Conservation (phyloP, 2,113 vertebrate species). For the Erythrocebus patas region DNA sequence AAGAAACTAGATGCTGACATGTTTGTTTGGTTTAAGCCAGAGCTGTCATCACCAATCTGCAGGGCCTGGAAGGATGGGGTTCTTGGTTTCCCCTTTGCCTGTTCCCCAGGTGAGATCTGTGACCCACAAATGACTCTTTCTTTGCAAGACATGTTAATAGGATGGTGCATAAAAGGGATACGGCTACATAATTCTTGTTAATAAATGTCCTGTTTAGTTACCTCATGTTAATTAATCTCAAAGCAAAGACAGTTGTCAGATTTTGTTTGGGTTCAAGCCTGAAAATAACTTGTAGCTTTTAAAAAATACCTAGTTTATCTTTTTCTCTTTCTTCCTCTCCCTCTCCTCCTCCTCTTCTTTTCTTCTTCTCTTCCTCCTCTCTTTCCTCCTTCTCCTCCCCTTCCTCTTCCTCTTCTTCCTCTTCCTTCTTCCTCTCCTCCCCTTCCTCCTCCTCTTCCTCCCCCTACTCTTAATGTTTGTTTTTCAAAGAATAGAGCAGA, state of each 20-base stretch:
- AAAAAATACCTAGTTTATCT: not conserved
- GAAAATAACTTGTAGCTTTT: not conserved
- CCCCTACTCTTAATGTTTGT: not conserved
- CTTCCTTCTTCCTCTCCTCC: too few relatives aligned
- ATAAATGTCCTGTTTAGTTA: constrained; percentile 57
- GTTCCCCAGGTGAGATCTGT: constrained; percentile 36
- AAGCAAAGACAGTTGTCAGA: constrained; percentile 16
- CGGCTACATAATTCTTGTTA: constrained; percentile 41
- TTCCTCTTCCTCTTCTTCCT: too few relatives aligned
- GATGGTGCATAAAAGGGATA: not conserved
- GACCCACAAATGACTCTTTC: not conserved
- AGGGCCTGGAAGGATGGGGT: accelerated
- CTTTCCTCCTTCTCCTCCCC: too few relatives aligned
- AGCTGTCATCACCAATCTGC: not conserved
- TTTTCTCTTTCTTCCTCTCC: not conserved
- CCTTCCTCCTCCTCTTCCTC: too few relatives aligned
- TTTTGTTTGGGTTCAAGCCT: constrained; percentile 23
- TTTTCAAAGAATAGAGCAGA: not conserved
- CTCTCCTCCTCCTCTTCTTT: accelerated
- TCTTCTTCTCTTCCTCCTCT: not conserved
- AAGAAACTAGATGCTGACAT: not conserved
- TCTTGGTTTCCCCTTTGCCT: not conserved
- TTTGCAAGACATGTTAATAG: constrained; percentile 41
- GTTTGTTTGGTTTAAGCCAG: not conserved
- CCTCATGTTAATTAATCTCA: constrained; percentile 39